A percentile compares a stretch with the other conserved stretches of the same genome.
Conservation (phyloP, 2,113 vertebrate genomes). For the Misgurnus mizolepis region DNA sequence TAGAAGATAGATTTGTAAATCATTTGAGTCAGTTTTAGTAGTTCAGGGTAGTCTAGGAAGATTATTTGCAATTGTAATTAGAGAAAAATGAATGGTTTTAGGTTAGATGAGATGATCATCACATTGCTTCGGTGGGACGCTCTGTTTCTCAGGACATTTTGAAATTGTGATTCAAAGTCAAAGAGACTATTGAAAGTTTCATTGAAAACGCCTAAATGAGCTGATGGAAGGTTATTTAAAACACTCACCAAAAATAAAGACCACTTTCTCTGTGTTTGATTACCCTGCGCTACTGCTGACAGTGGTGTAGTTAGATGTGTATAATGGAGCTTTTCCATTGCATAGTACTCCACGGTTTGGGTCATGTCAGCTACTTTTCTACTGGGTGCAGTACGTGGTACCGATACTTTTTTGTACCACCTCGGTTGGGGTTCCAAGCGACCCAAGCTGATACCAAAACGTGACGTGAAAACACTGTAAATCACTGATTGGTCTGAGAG, state of each 20-base stretch:
- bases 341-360: no score
- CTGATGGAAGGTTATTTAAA: background rate
- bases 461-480: no score
- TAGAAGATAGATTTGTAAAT: background rate
- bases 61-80: background rate
- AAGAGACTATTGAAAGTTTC: background rate
- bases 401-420: no score
- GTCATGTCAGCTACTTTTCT: no score
- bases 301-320: no score
- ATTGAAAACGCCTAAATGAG: background rate
- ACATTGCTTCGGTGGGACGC: background rate
- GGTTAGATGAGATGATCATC: slow-evolving; percentile 1
- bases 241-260: slow-evolving; percentile 6
- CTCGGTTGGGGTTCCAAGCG: no score
- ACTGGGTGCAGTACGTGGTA: no score
- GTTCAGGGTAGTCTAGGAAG: background rate
- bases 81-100: slow-evolving; percentile 7
- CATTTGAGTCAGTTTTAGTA: no score
- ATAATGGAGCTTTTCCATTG: no score
- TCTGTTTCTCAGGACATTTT: slow-evolving; percentile 1
- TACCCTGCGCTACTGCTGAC: background rate
- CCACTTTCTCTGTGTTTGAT: slow-evolving; percentile 6
- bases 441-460: no score
- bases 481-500: no score
- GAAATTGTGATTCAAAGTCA: background rate